Percentiles rank a stretch among this genome's conserved stretches.
Conservation (phyloP, 2,888 invertebrate genomes). For the Ormia ochracea region DNA sequence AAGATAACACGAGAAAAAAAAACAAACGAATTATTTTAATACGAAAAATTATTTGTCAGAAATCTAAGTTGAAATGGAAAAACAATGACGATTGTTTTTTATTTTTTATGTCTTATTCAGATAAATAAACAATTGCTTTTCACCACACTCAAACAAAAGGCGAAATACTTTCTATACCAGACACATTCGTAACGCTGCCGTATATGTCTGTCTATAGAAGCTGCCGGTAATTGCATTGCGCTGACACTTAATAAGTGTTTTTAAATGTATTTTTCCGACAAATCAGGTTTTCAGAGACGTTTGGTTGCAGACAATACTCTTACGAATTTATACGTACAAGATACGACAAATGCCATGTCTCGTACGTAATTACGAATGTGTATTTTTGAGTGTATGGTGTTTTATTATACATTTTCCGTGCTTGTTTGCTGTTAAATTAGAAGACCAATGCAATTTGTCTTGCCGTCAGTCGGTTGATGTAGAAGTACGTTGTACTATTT, state of each 20-base stretch:
- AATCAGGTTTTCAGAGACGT: background rate
- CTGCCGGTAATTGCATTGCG: too few species aligned
- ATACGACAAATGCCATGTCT: too few species aligned
- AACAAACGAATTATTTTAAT: background rate
- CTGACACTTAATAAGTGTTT: background rate
- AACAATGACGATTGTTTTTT: slow-evolving; percentile 17
- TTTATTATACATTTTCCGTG: background rate
- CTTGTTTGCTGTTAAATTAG: slow-evolving; percentile 13
- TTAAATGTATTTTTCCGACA: background rate
- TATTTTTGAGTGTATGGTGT: background rate
- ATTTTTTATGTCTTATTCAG: background rate
- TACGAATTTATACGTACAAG: too few species aligned
- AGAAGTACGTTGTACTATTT: slow-evolving; percentile 10
- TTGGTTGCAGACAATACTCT: too few species aligned
- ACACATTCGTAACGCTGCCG: too few species aligned
- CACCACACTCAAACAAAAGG: background rate
- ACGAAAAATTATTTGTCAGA: background rate
- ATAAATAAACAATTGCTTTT: background rate
- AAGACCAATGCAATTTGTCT: slow-evolving; percentile 27
- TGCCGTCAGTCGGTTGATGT: slow-evolving; percentile 1
- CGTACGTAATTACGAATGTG: too few species aligned
- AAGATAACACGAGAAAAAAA: background rate
- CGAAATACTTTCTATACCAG: background rate
- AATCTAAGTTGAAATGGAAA: slow-evolving; percentile 9
- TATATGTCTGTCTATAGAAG: too few species aligned